These are phyloP conservation scores for Epinotia brunnichana DNA, from an alignment of 2,888 invertebrate genomes.

Conservation along the genomic window DNA sequence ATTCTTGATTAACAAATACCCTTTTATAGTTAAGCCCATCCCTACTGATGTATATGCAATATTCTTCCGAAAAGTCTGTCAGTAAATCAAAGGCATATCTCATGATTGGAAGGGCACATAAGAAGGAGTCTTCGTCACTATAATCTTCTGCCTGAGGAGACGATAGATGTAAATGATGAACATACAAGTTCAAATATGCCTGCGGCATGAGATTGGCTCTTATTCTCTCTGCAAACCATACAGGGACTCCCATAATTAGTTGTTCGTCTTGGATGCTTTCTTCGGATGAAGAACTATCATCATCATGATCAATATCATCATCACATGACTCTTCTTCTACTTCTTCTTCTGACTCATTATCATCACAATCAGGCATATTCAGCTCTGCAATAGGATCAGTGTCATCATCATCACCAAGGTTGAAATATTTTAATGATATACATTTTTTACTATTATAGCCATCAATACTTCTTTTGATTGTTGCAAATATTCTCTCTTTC, in stretches of 20 bases:
- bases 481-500: constrained; percentile 79
- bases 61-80: constrained; percentile 69
- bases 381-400: constrained; percentile 40
- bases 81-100: constrained; percentile 82
- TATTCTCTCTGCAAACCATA: constrained; percentile 87
- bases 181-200: constrained; percentile 87
- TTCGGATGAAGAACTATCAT: constrained; percentile 48
- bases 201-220: constrained; percentile 85
- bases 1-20: constrained; percentile 59
- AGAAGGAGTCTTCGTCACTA: constrained; percentile 82
- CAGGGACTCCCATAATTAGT: constrained; percentile 70
- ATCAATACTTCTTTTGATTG: constrained; percentile 85
- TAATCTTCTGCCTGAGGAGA: constrained; percentile 89
- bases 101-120: constrained; percentile 85
- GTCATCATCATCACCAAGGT: constrained; percentile 54
- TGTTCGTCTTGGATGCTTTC: constrained; percentile 52
- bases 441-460: constrained; percentile 86
- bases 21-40: constrained; percentile 65
- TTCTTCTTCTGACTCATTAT: constrained; percentile 53
- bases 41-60: constrained; percentile 69
- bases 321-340: constrained; percentile 47
- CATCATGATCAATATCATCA: constrained; percentile 48
- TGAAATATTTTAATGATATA: constrained; percentile 84
- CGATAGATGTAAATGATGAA: constrained; percentile 86
- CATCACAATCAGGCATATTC: constrained; percentile 50